Percentiles rank a stretch among this genome's conserved stretches.
phyloP scores from a whole-genome alignment of 2,113 vertebrate genomes.

The Campylorhamphus procurvoides region DNA sequence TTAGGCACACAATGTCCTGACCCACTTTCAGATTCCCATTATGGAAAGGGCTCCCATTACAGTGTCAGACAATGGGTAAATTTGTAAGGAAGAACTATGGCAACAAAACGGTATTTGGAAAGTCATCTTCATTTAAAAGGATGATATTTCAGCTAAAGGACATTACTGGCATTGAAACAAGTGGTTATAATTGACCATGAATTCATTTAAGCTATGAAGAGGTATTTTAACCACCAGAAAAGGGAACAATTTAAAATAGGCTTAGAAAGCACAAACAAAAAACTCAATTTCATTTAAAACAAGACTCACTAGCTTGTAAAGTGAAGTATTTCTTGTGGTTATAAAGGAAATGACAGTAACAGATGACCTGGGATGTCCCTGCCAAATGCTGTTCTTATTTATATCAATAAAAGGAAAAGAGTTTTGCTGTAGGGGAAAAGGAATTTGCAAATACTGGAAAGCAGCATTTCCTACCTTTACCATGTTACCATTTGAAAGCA shows the following conservation, averaged over 20 bases:
- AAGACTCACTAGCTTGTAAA: neutral
- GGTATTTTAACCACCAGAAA: neutral
- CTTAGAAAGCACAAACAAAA: neutral
- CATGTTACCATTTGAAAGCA: constrained; percentile 56
- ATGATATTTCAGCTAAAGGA: neutral
- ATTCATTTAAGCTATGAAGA: neutral
- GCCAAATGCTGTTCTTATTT: neutral
- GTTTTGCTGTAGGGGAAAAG: constrained; percentile 9
- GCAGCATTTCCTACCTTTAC: constrained; percentile 46
- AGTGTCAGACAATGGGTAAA: neutral
- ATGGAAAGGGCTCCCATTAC: neutral
- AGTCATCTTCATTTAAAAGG: neutral
- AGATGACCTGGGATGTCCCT: neutral
- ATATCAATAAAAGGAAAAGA: neutral
- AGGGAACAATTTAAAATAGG: neutral
- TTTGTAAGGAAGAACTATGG: neutral
- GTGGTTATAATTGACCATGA: neutral
- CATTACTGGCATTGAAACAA: neutral
- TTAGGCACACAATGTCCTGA: neutral
- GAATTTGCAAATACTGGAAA: constrained; percentile 43
- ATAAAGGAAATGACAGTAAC: neutral
- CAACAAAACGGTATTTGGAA: neutral
- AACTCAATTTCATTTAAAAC: neutral
- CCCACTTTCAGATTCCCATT: neutral
- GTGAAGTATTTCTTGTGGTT: neutral